Evolutionary conservation across 2,113 vertebrate species (phyloP).

Genomic region (Tinamus guttatus): DNA sequence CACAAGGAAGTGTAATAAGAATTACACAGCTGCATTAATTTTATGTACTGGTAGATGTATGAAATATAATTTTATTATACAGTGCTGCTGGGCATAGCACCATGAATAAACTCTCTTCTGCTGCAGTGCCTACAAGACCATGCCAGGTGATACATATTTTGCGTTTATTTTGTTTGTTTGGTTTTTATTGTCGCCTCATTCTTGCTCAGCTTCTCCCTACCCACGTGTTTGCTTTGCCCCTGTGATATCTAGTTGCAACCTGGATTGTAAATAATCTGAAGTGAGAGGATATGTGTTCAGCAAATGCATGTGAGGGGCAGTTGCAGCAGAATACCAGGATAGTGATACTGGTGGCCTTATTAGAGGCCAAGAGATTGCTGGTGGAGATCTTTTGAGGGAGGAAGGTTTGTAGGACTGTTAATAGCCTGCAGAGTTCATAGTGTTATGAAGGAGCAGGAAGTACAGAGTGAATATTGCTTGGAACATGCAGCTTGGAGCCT

Average conservation of each 20-base stretch:
- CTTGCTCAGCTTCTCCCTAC: background rate
- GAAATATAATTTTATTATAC: constrained; percentile 47
- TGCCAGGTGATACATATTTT: background rate
- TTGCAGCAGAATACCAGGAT: background rate
- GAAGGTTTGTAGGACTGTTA: background rate
- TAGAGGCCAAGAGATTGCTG: background rate
- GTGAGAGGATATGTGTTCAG: background rate
- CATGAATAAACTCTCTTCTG: constrained; percentile 1
- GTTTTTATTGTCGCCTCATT: background rate
- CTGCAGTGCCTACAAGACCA: background rate
- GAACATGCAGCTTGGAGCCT: background rate
- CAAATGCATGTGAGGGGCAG: background rate
- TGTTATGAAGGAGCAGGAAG: background rate
- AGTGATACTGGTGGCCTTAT: background rate
- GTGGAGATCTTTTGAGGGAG: background rate
- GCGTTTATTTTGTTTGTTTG: background rate
- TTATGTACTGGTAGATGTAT: constrained; percentile 26
- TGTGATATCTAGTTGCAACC: background rate
- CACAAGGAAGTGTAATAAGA: constrained; percentile 44
- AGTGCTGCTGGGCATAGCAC: background rate
- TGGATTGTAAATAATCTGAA: background rate
- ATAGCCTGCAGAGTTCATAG: background rate
- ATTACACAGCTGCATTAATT: constrained; percentile 63
- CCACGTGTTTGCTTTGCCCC: background rate
- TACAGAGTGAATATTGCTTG: background rate